These are phyloP conservation scores for Teinopalpus imperialis DNA, from an alignment of 2,888 invertebrate species.

Conservation along the genomic window DNA sequence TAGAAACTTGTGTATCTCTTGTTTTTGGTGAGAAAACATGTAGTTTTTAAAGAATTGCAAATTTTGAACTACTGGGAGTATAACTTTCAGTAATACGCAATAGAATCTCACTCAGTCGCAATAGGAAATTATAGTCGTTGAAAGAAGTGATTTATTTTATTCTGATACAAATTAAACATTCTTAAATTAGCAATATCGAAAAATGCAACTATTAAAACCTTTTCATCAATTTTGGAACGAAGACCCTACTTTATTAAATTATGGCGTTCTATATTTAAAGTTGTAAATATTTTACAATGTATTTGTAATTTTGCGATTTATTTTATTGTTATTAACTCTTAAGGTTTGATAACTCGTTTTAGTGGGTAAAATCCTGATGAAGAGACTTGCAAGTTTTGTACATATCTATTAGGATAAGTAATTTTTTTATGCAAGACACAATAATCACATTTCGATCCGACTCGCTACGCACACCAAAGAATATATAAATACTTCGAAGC, in stretches of 20 bases:
- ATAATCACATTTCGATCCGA: constrained; percentile 15
- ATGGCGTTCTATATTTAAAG: constrained; percentile 58
- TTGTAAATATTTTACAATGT: constrained; percentile 77
- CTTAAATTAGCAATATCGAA: too few relatives aligned
- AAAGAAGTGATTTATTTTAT: too few relatives aligned
- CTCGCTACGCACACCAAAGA: constrained; percentile 15
- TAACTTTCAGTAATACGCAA: too few relatives aligned
- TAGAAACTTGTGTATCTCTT: constrained; percentile 42
- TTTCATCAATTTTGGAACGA: constrained; percentile 16
- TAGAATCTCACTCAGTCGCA: too few relatives aligned
- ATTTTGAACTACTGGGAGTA: too few relatives aligned
- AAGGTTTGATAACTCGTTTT: constrained; percentile 67
- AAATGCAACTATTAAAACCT: too few relatives aligned
- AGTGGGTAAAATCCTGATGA: constrained; percentile 67
- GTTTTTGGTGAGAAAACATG: constrained; percentile 37
- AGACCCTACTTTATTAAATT: constrained; percentile 25
- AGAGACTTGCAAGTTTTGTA: constrained; percentile 78
- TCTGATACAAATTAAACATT: too few relatives aligned
- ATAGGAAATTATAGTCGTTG: too few relatives aligned
- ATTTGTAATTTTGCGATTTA: constrained; percentile 73
- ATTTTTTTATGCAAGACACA: constrained; percentile 27
- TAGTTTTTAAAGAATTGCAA: too few relatives aligned
- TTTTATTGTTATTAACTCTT: constrained; percentile 64
- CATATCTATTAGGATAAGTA: constrained; percentile 77
- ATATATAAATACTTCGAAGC: background rate